Evolutionary conservation across 2,888 invertebrate species (phyloP).

Genomic region (Macropis europaea): DNA sequence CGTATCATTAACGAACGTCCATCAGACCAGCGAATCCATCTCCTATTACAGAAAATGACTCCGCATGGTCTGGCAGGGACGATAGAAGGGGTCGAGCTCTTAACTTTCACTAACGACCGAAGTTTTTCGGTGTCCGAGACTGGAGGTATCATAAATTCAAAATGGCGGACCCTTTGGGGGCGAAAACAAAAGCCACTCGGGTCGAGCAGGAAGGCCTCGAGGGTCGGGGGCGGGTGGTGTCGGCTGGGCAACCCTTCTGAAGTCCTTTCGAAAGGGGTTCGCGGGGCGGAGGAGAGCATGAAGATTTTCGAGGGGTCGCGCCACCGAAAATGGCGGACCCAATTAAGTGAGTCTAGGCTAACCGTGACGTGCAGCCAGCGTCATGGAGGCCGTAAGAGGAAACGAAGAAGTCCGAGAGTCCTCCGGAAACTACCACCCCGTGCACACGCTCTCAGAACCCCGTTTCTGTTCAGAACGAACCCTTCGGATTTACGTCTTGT

Average conservation of each 20-base stretch:
- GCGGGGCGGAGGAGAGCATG: constrained; percentile 59
- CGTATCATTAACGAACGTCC: constrained; percentile 39
- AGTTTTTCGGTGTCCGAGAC: constrained; percentile 78
- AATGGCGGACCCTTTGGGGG: constrained; percentile 77
- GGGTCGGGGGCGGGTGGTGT: constrained; percentile 67
- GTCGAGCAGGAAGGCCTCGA: constrained; percentile 63
- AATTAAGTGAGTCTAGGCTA: constrained; percentile 77
- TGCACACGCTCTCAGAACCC: constrained; percentile 33
- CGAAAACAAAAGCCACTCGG: constrained; percentile 79
- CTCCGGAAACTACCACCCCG: constrained; percentile 39
- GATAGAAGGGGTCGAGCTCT: constrained; percentile 43
- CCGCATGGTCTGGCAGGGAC: constrained; percentile 50
- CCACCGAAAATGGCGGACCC: constrained; percentile 80
- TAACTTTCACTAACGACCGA: constrained; percentile 77
- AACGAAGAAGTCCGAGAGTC: constrained; percentile 58
- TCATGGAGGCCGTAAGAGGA: constrained; percentile 59
- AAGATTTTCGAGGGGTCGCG: constrained; percentile 68
- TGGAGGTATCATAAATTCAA: constrained; percentile 78
- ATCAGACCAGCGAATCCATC: constrained; percentile 40
- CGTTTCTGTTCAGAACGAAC: constrained; percentile 31
- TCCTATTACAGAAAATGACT: constrained; percentile 64
- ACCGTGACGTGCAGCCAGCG: constrained; percentile 57
- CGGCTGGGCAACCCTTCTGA: constrained; percentile 75
- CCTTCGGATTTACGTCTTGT: constrained; percentile 69
- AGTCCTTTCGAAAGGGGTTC: constrained; percentile 59